Conservation (phyloP, 2,797 vertebrate species). For the Eulemur albifrons region DNA sequence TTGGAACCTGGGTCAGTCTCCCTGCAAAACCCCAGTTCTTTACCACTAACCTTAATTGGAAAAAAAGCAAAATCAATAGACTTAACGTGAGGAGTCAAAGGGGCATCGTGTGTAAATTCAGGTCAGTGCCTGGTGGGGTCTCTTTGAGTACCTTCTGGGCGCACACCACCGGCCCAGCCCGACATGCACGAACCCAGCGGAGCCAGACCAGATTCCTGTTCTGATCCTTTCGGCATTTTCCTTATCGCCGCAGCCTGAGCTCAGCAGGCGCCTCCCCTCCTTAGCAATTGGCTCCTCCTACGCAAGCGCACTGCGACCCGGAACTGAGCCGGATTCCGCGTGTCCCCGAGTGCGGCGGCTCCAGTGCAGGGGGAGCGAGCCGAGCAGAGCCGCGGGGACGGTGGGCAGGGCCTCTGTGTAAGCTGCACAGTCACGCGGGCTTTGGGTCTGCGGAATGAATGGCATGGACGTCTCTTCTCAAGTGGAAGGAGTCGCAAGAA, state of each 20-base stretch:
- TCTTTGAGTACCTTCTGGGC: neutral
- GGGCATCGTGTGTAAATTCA: neutral
- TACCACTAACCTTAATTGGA: neutral
- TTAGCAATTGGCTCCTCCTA: fast-evolving
- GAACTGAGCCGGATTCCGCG: neutral
- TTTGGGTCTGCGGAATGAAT: neutral
- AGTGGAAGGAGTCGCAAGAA: neutral
- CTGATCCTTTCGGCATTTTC: neutral
- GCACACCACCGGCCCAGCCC: neutral
- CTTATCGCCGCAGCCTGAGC: fast-evolving
- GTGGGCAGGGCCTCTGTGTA: neutral
- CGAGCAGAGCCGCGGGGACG: fast-evolving
- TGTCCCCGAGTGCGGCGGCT: fast-evolving
- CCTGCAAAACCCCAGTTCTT: neutral
- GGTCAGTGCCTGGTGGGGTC: neutral
- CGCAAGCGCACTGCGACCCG: neutral
- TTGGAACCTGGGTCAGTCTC: neutral
- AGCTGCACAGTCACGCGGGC: fast-evolving
- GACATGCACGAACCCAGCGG: neutral
- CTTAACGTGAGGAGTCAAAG: neutral
- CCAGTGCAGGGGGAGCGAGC: fast-evolving
- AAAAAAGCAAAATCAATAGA: neutral
- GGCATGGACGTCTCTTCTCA: fast-evolving
- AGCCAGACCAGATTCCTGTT: neutral
- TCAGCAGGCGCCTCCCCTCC: neutral